A percentile compares a stretch with the other conserved stretches of the same genome.
Conservation (phyloP, 1,140 invertebrate genomes). For the Physella acuta region DNA sequence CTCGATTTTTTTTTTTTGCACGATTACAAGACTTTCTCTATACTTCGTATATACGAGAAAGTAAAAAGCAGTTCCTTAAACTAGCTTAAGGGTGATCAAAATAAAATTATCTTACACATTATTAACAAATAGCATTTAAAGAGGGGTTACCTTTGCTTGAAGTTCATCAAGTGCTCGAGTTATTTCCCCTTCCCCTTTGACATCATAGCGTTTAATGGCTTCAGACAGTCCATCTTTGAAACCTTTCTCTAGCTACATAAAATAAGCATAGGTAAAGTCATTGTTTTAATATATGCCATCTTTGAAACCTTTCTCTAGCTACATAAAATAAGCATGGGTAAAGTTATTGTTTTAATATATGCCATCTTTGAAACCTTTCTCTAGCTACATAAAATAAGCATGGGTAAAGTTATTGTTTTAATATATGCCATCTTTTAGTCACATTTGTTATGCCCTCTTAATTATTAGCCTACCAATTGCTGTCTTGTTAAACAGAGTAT, state of each 20-base stretch:
- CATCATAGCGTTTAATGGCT: conserved; percentile 70
- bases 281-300: conserved; percentile 72
- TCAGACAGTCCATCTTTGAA: conserved; percentile 72
- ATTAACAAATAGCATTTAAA: too few species aligned
- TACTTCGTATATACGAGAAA: too few species aligned
- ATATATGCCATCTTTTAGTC: conserved; percentile 72
- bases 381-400: conserved; percentile 58
- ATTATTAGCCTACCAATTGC: too few species aligned
- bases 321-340: conserved; percentile 30
- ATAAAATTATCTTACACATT: too few species aligned
- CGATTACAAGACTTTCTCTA: too few species aligned
- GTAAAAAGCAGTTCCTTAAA: too few species aligned
- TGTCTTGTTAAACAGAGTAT: too few species aligned
- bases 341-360: conserved; percentile 68
- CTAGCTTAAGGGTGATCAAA: too few species aligned
- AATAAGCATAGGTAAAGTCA: conserved; percentile 34
- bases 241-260: conserved; percentile 66
- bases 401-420: conserved; percentile 64
- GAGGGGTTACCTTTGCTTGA: conserved; percentile 74
- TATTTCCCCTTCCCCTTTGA: conserved; percentile 55
- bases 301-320: conserved; percentile 71
- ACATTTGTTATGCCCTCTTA: too few species aligned
- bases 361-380: conserved; percentile 71
- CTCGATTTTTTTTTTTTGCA: too few species aligned
- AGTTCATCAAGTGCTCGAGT: conserved; percentile 70